Percentiles rank a stretch among this genome's conserved stretches.
Conservation (phyloP, 2,888 invertebrate genomes). For the Athalia rosae region DNA sequence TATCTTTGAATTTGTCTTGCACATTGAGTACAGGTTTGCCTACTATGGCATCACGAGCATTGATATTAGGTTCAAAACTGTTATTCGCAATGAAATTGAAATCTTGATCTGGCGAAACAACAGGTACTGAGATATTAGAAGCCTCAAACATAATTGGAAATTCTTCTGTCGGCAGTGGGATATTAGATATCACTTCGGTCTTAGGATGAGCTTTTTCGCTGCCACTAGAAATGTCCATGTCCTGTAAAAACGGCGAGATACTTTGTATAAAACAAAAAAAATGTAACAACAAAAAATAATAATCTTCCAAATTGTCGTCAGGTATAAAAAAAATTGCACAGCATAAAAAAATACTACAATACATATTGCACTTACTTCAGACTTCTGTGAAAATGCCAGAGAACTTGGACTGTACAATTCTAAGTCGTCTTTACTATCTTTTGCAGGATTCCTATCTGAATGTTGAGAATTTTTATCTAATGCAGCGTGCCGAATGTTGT, state of each 20-base stretch:
- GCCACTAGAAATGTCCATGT: conserved; percentile 41
- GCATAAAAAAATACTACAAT: background rate
- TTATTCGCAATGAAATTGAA: background rate
- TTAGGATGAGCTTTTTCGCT: conserved; percentile 10
- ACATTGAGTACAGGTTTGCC: background rate
- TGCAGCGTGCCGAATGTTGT: background rate
- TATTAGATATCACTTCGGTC: conserved; percentile 40
- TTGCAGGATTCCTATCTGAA: background rate
- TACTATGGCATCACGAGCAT: background rate
- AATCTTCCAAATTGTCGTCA: background rate
- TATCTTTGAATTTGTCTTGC: background rate
- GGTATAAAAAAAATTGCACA: background rate
- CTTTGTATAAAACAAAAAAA: background rate
- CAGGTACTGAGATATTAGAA: conserved; percentile 31
- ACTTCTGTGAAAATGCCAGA: conserved; percentile 65
- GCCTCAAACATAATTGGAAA: conserved; percentile 37
- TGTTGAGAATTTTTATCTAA: conserved; percentile 13
- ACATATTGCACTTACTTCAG: conserved; percentile 53
- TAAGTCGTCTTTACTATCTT: conserved; percentile 52
- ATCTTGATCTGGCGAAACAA: background rate
- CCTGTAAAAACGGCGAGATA: conserved; percentile 23
- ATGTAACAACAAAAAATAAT: background rate
- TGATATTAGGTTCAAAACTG: background rate
- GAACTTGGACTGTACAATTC: conserved; percentile 67
- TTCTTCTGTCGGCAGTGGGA: conserved; percentile 42